Conservation (phyloP, 2,888 invertebrate species). For the Thelaira solivaga region DNA sequence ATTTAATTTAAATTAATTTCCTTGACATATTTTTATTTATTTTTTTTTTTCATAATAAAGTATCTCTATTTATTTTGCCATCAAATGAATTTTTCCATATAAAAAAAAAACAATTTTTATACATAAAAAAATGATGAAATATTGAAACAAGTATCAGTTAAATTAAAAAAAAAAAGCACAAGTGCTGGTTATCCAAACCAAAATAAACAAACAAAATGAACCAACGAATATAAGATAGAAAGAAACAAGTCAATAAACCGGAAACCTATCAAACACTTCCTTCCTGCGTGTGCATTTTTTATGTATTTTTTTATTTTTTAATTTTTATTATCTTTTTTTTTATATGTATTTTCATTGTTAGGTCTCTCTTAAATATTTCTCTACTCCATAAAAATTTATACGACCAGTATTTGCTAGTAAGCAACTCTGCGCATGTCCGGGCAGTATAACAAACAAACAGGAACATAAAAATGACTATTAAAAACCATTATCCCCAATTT, state of each 20-base stretch:
- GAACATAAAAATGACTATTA: conserved; percentile 7
- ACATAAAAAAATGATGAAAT: background rate
- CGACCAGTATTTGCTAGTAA: background rate
- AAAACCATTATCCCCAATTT: conserved; percentile 25
- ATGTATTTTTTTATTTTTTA: background rate
- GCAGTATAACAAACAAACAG: conserved; percentile 13
- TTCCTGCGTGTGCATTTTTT: conserved; percentile 55
- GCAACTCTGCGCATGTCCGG: conserved; percentile 40
- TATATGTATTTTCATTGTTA: too few relatives aligned
- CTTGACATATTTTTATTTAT: too few relatives aligned
- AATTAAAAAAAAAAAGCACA: conserved; percentile 32
- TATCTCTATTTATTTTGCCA: too few relatives aligned
- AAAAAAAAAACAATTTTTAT: conserved; percentile 14
- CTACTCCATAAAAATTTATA: conserved; percentile 21
- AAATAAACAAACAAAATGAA: conserved; percentile 41
- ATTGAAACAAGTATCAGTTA: background rate
- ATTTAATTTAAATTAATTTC: too few relatives aligned
- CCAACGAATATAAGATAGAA: conserved; percentile 29
- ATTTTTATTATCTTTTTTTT: background rate
- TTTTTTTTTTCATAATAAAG: too few relatives aligned
- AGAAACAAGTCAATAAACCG: conserved; percentile 62
- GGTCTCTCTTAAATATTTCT: conserved; percentile 28
- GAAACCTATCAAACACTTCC: conserved; percentile 62
- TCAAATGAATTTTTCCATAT: too few relatives aligned
- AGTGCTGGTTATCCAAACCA: conserved; percentile 35